These are phyloP conservation scores for Calameuta pallipes DNA, from an alignment of 2,888 invertebrate genomes.

Conservation along the genomic window DNA sequence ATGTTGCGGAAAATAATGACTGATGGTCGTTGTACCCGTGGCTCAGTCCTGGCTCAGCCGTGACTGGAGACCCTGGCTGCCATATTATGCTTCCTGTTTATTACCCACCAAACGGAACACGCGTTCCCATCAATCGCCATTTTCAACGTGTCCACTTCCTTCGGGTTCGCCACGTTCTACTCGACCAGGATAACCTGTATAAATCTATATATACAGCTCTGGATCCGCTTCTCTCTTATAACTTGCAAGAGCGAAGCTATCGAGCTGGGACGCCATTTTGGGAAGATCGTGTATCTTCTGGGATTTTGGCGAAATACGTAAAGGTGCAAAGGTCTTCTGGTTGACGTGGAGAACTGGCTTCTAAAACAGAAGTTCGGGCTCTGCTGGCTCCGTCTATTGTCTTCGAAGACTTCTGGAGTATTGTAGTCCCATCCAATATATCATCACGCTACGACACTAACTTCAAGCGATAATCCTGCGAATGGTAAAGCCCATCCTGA, in stretches of 20 bases:
- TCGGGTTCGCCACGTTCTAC: neutral
- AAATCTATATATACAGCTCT: neutral
- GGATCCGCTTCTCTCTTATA: neutral
- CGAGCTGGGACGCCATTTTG: constrained; percentile 7
- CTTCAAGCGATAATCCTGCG: constrained; percentile 52
- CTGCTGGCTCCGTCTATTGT: constrained; percentile 35
- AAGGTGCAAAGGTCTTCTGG: constrained; percentile 4
- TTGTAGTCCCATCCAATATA: constrained; percentile 51
- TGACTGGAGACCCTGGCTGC: constrained; percentile 25
- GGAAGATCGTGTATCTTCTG: constrained; percentile 7
- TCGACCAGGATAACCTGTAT: neutral
- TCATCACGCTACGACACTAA: constrained; percentile 49
- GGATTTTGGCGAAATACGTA: neutral
- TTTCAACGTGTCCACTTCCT: neutral
- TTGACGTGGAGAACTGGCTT: constrained; percentile 27
- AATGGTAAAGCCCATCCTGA: constrained; percentile 24
- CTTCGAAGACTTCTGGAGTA: constrained; percentile 43
- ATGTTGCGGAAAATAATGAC: constrained; percentile 66
- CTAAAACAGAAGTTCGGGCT: constrained; percentile 43
- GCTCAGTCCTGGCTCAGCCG: constrained; percentile 20
- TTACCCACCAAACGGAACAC: constrained; percentile 20
- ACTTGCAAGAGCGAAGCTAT: neutral
- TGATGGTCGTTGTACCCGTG: constrained; percentile 54
- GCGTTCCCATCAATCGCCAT: constrained; percentile 1
- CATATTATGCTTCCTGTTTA: constrained; percentile 40